phyloP scores from a whole-genome alignment of 2,888 invertebrate species.

The Drosophila glabriapex region DNA sequence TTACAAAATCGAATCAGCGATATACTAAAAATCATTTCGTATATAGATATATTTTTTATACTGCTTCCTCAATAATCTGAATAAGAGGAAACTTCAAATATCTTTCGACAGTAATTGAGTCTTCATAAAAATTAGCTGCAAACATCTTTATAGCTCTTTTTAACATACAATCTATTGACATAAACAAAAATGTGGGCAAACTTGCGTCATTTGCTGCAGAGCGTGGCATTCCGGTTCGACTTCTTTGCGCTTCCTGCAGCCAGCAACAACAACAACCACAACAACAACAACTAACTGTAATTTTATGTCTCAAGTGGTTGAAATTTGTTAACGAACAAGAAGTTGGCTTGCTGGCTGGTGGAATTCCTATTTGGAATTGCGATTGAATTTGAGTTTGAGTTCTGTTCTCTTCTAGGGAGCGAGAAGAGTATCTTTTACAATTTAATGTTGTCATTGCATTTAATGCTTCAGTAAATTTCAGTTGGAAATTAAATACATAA shows the following conservation, averaged over 20 bases:
- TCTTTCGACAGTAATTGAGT: background rate
- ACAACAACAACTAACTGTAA: slow-evolving; percentile 60
- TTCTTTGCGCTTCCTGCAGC: slow-evolving; percentile 17
- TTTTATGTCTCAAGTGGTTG: slow-evolving; percentile 63
- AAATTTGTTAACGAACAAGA: slow-evolving; percentile 49
- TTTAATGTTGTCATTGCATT: slow-evolving; percentile 74
- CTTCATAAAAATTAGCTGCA: slow-evolving; percentile 7
- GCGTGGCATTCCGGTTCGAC: slow-evolving; percentile 43
- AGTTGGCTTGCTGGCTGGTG: slow-evolving; percentile 40
- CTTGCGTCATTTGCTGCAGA: slow-evolving; percentile 27
- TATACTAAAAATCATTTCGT: background rate
- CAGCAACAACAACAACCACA: slow-evolving; percentile 15
- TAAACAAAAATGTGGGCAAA: slow-evolving; percentile 27
- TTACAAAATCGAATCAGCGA: slow-evolving; percentile 8
- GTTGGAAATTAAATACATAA: slow-evolving; percentile 51
- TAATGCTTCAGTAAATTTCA: slow-evolving; percentile 69
- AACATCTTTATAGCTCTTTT: slow-evolving; percentile 24
- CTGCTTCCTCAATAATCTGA: background rate
- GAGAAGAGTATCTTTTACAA: slow-evolving; percentile 52
- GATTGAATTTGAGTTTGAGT: slow-evolving; percentile 9
- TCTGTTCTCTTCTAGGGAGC: background rate
- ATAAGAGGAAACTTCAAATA: background rate
- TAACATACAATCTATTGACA: slow-evolving; percentile 23
- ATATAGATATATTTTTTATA: background rate
- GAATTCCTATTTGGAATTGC: slow-evolving; percentile 4